Base-by-base conservation (phyloP, 2,888 invertebrate species). In the Lasioglossum morio region DNA sequence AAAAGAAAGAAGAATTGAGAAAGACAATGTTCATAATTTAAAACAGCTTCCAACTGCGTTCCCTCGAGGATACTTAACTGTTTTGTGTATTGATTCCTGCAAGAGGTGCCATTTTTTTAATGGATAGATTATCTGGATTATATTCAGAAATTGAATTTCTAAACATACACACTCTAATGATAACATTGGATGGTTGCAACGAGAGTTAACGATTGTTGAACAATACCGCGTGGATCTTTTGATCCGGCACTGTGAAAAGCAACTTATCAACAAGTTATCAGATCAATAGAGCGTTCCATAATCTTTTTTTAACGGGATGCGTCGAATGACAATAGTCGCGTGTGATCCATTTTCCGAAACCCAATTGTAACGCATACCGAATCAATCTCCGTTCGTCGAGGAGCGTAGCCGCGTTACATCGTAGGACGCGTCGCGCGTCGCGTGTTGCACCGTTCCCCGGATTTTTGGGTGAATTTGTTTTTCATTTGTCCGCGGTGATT, bases 401-500 rank as follows among this genome's bases (percentile, higher is more conserved):
- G n/a, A 34, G 19, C n/a, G 27, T 46, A 30, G 14, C 34, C 72
- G 27, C 48, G 73, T 73, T 34, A 73, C 73, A 53, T n/a, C 14
- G 72, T 40, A 46, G 30, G 23, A 43, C 16, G 57, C 27, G 30
- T 53, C 40, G 27, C 27, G 60, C 14, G 57, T n/a, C n/a, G n/a
- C n/a, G n/a, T 23, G 30, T 53, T 23, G 19, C 30, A n/a, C n/a
- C 2, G 77, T 72, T 72, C 53, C 37, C 34, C 27, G 40, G 70
- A 57, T 43, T 72, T 77, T 78, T 78, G 40, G 72, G n/a, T 14
- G 72, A 78, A 72, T 70, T 57, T 57, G 57, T 78, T 78, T 78
- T 78, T 78, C 72, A 72, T 72, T 78, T 72, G 78, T 30, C 27
- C 40, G 23, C 72, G 57, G 72, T 57, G 78, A 78, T 78, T 78